Conservation (phyloP, 2,113 vertebrate species). For the Platichthys flesus region DNA sequence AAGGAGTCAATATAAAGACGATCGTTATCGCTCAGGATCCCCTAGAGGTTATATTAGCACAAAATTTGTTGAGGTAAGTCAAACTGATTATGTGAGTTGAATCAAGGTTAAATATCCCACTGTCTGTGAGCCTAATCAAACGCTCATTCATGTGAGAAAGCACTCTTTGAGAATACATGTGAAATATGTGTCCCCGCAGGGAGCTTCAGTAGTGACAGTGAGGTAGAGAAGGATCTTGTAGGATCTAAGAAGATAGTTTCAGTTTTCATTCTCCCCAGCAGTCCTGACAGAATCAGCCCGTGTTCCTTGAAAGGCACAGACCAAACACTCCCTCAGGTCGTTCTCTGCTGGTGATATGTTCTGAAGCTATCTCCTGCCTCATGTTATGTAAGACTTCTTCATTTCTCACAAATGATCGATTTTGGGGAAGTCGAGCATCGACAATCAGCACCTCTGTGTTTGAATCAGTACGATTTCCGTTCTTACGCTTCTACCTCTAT, state of each 20-base stretch:
- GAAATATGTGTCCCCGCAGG: not conserved
- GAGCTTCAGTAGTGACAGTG: constrained; percentile 8
- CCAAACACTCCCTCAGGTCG: constrained; percentile 52
- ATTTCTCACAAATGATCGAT: not conserved
- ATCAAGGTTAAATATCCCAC: constrained; percentile 10
- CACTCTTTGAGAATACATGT: not conserved
- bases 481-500: constrained; percentile 65
- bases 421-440: not conserved
- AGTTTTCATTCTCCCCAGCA: constrained; percentile 25
- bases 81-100: not conserved
- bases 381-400: constrained; percentile 26
- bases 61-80: constrained; percentile 16
- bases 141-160: not conserved
- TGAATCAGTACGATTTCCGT: not conserved
- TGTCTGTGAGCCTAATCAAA: not conserved
- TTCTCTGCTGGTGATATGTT: constrained; percentile 16
- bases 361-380: constrained; percentile 10
- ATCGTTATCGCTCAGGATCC: constrained; percentile 41
- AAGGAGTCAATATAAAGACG: constrained; percentile 20
- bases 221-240: constrained; percentile 4
- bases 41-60: constrained; percentile 7
- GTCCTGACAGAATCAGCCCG: constrained; percentile 33
- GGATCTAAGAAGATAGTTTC: constrained; percentile 11
- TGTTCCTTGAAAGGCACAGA: constrained; percentile 32
- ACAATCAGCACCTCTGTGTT: constrained; percentile 28